Evolutionary conservation across 1,140 invertebrate genomes (phyloP).

Genomic region (Grapholita molesta): DNA sequence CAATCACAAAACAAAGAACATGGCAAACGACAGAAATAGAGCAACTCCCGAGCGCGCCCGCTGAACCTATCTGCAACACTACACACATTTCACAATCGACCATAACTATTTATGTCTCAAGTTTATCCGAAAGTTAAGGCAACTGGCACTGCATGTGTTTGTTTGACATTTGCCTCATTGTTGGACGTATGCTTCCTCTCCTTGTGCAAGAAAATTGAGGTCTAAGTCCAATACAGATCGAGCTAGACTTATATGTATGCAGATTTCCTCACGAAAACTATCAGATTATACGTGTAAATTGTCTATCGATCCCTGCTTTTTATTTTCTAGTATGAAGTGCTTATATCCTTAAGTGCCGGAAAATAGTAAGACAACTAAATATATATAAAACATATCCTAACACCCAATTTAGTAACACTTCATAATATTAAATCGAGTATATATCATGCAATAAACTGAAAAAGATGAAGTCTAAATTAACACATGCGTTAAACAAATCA

Average conservation of each 20-base stretch:
- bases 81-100: constrained; percentile 57
- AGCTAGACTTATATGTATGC: too few species aligned
- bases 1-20: constrained; percentile 71
- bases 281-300: too few species aligned
- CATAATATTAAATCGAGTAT: not conserved
- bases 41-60: constrained; percentile 4
- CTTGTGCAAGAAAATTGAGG: too few species aligned
- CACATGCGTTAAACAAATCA: constrained; percentile 33
- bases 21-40: constrained; percentile 42
- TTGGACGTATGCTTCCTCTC: too few species aligned
- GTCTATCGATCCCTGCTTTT: too few species aligned
- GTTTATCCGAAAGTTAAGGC: not conserved
- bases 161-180: too few species aligned
- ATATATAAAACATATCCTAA: not conserved
- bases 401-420: not conserved
- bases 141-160: too few species aligned
- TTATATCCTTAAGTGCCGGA: not conserved
- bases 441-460: constrained; percentile 47
- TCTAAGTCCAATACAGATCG: too few species aligned
- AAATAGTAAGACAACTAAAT: not conserved
- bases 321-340: not conserved
- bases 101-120: not conserved
- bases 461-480: constrained; percentile 34
- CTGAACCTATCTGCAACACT: constrained; percentile 72
- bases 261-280: too few species aligned